Conservation (phyloP, 2,888 invertebrate genomes). For the Lithophane leautieri region DNA sequence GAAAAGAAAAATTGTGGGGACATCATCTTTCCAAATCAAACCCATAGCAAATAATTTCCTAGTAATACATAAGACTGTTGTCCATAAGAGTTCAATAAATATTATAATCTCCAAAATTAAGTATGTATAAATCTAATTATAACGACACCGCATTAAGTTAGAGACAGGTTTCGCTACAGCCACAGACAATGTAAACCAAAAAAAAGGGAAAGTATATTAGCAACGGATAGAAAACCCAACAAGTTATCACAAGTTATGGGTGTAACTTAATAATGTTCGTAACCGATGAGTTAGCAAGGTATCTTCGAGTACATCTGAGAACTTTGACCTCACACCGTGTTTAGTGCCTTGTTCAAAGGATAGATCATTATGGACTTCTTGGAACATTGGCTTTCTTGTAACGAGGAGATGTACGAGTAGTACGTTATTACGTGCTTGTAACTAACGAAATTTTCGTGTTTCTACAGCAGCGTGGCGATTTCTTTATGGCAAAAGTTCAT, state of each 20-base stretch:
- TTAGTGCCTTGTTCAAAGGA: constrained; percentile 46
- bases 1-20: background rate
- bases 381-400: constrained; percentile 38
- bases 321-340: constrained; percentile 39
- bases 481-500: too few relatives aligned
- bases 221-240: constrained; percentile 37
- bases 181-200: constrained; percentile 8
- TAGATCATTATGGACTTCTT: constrained; percentile 53
- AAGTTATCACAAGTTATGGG: constrained; percentile 53
- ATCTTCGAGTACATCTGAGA: constrained; percentile 47
- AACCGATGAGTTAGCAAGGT: constrained; percentile 61
- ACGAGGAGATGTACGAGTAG: constrained; percentile 19
- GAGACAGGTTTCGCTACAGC: background rate
- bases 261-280: constrained; percentile 62
- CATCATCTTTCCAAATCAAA: background rate
- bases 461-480: background rate
- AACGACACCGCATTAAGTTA: background rate
- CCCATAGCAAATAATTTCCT: background rate
- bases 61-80: background rate
- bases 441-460: background rate
- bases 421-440: background rate
- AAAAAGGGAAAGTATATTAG: constrained; percentile 44
- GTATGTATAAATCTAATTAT: background rate
- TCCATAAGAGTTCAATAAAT: constrained; percentile 12
- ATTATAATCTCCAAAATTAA: background rate